Base-by-base conservation (phyloP, 1,140 invertebrate genomes). In the Orussus abietinus region DNA sequence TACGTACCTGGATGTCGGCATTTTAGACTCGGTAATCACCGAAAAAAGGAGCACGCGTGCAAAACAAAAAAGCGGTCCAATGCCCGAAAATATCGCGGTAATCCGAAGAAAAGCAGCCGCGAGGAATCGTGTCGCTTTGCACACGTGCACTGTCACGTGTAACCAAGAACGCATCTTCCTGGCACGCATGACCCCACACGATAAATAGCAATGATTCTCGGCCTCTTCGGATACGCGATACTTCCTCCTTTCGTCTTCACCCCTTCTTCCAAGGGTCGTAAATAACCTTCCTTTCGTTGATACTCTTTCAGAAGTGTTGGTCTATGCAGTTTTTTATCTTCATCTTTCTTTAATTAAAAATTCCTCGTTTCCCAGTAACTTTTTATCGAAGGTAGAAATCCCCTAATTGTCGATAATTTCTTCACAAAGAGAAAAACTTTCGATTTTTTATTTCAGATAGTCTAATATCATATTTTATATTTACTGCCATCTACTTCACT, bases 41-140 rank as follows among this genome's bases (percentile, higher is more conserved):
- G 31, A 2, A 12, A n/a, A 3, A 14, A 9, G 31, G 9, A 33
- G 15, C 15, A 33, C 31, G 31, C 9, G 13, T n/a, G 13, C 15
- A 36, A 10, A 36, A 36, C 6, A 36, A 36, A 17, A 36, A 36
- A 36, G 13, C 18, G 5, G 21, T 15, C 12, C 31, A 25, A 36
- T n/a, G 34, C 13, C 34, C 34, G 21, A 36, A 36, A 36, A 36
- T 36, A 36, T 20, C 34, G 13, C 25, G 29, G 30, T 20, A 39
- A 51, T 45, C 31, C 21, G 36, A 51, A 36, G 41, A 30, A 37
- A 38, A 26, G 42, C 37, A 35, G 35, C 26, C 41, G 31, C 31
- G 30, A 36, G 33, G 42, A 48, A 40, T 51, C 46, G 13, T 49
- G n/a, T 51, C 45, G 46, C 49, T 21, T 11, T 17, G 28, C 26